Evolutionary conservation across 2,888 invertebrate species (phyloP), one percentile per base, ranked within the genome.

Genomic region (Eurois occulta): DNA sequence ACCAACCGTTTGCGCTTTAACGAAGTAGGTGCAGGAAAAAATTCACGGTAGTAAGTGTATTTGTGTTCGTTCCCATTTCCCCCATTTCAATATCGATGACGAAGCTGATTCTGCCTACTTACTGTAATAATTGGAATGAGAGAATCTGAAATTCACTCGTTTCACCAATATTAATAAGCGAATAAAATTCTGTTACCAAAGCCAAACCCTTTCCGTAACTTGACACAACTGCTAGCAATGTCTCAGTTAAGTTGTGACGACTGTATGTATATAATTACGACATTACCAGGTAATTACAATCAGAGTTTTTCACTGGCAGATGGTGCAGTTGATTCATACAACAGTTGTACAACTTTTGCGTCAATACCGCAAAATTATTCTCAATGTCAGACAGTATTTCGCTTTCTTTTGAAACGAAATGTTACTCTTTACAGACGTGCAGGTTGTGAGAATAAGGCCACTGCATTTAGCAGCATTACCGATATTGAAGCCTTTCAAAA

Each of bases 1-100:
- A 84, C 52, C 71, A 78, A 92, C 90, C 86, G 90, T 84, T 86
- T 80, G 86, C 85, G 88, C 88, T 90, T 91, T 92, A 93, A 93
- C 91, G 91, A 93, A 93, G 84, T 80, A 81, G 75, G 60, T 85
- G 52, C 60, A 72, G 70, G 75, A 78, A 77, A 72, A 78, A 80
- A 77, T 38, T 64, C 70, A 78, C 38, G 64, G 88, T 90, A 86
- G 82, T 84, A 87, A 78, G 68, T 60, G 60, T 70, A 66, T 78
- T 74, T 74, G 62, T 64, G 16, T 41, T 73, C 60, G 52, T 73
- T 72, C 62, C 46, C 35, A 64, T 72, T 76, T 55, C 58, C 60
- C 52, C 73, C 18, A 71, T 72, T 69, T 72, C 48, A 58, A 65
- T 83, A 77, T 62, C 67, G 28, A 66, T 38, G 64, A 52, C 52